Conservation (phyloP, 2,888 invertebrate genomes). For the Apamea sordens region DNA sequence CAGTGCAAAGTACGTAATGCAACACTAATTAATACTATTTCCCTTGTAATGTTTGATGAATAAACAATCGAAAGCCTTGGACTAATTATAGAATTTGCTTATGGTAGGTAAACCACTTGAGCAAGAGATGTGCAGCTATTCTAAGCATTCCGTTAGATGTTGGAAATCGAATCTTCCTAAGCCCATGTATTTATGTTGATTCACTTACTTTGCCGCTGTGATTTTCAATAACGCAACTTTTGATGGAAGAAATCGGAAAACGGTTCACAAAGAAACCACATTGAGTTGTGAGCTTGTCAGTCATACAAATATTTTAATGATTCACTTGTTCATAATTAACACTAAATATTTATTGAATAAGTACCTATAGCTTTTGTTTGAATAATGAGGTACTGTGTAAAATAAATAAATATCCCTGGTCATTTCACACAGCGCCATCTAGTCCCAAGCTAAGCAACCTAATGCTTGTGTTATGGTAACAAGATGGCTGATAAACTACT, state of each 20-base stretch:
- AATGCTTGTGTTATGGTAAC: no score
- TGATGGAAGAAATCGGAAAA: neutral
- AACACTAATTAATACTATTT: constrained; percentile 5
- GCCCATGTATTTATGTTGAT: neutral
- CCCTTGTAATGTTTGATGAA: constrained; percentile 6
- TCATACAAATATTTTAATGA: neutral
- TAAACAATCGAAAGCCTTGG: constrained; percentile 19
- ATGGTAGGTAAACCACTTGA: constrained; percentile 25
- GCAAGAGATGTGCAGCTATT: constrained; percentile 8
- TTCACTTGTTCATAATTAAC: neutral
- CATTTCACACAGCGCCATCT: no score
- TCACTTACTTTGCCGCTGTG: neutral
- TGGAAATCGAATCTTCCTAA: constrained; percentile 19
- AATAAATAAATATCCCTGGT: no score
- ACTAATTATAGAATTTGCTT: constrained; percentile 21
- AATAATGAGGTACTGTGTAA: no score
- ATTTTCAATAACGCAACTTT: neutral
- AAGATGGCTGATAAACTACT: no score
- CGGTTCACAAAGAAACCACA: neutral
- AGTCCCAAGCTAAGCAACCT: no score
- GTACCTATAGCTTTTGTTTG: neutral
- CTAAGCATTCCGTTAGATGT: neutral
- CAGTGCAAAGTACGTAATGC: neutral
- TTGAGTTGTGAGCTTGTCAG: neutral
- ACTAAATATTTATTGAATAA: constrained; percentile 6